Percentiles rank a stretch among this genome's conserved stretches.
phyloP scores from a whole-genome alignment of 2,113 vertebrate genomes.

The Dolichallabes microphthalmus region DNA sequence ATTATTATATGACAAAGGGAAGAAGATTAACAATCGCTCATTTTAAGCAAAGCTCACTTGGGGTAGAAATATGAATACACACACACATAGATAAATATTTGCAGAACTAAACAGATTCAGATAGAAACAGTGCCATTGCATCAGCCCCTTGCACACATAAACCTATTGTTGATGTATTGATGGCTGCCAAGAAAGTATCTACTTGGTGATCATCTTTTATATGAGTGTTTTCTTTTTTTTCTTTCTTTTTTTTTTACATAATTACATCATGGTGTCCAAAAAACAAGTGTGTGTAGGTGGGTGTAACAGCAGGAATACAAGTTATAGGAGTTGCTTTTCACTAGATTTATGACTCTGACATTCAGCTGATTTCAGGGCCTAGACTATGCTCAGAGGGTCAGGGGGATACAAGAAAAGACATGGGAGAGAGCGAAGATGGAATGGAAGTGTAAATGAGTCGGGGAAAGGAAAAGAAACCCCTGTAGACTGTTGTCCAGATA shows the following conservation, averaged over 20 bases:
- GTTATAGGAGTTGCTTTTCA: background rate
- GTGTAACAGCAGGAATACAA: background rate
- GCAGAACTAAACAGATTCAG: background rate
- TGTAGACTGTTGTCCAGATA: constrained; percentile 62
- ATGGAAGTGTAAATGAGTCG: constrained; percentile 34
- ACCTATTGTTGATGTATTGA: background rate
- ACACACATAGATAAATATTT: background rate
- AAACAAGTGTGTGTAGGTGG: background rate
- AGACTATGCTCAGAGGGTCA: background rate
- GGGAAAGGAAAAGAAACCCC: constrained; percentile 49
- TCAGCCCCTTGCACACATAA: background rate
- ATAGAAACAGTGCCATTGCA: background rate
- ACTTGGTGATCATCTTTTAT: background rate
- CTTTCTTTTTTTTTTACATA: background rate
- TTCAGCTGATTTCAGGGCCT: background rate
- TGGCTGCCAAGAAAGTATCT: background rate
- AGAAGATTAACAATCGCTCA: background rate
- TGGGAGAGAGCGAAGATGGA: constrained; percentile 18
- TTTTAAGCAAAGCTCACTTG: background rate
- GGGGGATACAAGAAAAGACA: constrained; percentile 17
- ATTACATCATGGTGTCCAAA: background rate
- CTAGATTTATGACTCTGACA: background rate
- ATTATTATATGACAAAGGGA: no score
- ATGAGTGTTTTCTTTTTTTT: background rate
- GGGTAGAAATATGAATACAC: background rate